Percentiles rank a stretch among this genome's conserved stretches.
phyloP scores from a whole-genome alignment of 2,888 invertebrate species.

The Odontomyia ornata region DNA sequence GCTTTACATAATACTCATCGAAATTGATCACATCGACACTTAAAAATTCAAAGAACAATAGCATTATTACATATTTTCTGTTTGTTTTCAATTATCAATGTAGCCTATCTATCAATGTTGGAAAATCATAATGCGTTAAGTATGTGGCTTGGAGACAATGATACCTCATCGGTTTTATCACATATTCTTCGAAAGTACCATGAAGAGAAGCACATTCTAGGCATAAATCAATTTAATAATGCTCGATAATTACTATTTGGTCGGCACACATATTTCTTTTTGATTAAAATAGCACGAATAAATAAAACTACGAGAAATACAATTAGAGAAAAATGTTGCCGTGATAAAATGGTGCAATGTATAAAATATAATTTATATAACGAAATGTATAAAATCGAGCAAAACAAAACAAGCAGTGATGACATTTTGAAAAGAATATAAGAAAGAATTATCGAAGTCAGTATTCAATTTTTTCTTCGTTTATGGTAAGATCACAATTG shows the following conservation, averaged over 20 bases:
- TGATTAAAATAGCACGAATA: constrained; percentile 12
- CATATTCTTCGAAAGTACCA: constrained; percentile 74
- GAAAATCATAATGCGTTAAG: constrained; percentile 72
- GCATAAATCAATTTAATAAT: constrained; percentile 64
- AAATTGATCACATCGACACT: too few relatives aligned
- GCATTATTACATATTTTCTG: not conserved
- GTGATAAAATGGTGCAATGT: not conserved
- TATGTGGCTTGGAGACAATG: constrained; percentile 74
- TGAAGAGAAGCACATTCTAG: constrained; percentile 70
- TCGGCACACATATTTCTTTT: not conserved
- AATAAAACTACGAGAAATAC: not conserved
- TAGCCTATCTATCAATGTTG: constrained; percentile 74
- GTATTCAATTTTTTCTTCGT: not conserved
- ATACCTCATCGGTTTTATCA: constrained; percentile 72
- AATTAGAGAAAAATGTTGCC: not conserved
- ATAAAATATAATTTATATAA: not conserved
- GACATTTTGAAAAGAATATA: not conserved
- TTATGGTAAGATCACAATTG: not conserved
- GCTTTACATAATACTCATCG: too few relatives aligned
- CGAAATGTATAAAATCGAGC: not conserved
- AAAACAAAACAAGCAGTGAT: not conserved
- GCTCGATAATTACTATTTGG: constrained; percentile 45
- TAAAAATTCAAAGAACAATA: too few relatives aligned
- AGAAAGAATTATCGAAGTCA: not conserved
- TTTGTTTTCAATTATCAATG: constrained; percentile 51